Percentiles rank a stretch among this genome's conserved stretches.
These are phyloP conservation scores for Papio anubis DNA, from an alignment of 2,113 vertebrate genomes.

Conservation along the genomic window DNA sequence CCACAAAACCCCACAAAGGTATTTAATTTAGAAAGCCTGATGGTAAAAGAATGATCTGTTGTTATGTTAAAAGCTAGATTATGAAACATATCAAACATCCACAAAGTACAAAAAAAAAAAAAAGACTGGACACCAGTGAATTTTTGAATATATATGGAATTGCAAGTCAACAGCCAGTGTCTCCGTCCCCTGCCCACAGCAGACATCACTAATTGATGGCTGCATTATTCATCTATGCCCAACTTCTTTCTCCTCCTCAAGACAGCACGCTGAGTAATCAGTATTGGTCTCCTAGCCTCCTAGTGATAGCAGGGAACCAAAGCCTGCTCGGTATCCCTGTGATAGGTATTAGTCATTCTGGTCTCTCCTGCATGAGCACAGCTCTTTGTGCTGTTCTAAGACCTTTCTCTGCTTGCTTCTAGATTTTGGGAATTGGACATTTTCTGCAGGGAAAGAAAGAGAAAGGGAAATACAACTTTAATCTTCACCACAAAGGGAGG, in stretches of 20 bases:
- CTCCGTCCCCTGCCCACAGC: not conserved
- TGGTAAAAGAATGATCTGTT: not conserved
- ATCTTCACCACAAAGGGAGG: not conserved
- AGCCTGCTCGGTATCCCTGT: not conserved
- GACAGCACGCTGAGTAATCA: not conserved
- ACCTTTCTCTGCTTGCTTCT: not conserved
- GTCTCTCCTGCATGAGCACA: not conserved
- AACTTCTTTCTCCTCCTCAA: no score
- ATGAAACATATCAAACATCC: not conserved
- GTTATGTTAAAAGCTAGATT: not conserved
- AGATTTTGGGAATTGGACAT: not conserved
- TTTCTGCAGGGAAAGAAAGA: not conserved
- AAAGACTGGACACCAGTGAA: not conserved
- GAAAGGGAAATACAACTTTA: not conserved
- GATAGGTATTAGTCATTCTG: fast-evolving
- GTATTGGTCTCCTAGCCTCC: no score
- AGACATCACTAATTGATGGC: not conserved
- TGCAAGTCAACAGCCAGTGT: not conserved
- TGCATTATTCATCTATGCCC: not conserved
- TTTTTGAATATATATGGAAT: not conserved
- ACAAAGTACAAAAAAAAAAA: not conserved
- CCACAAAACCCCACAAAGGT: not conserved
- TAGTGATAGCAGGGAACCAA: fast-evolving
- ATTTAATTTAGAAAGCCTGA: not conserved
- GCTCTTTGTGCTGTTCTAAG: not conserved